These are phyloP conservation scores for Unio delphinus DNA, from an alignment of 2,888 invertebrate genomes.

Conservation along the genomic window DNA sequence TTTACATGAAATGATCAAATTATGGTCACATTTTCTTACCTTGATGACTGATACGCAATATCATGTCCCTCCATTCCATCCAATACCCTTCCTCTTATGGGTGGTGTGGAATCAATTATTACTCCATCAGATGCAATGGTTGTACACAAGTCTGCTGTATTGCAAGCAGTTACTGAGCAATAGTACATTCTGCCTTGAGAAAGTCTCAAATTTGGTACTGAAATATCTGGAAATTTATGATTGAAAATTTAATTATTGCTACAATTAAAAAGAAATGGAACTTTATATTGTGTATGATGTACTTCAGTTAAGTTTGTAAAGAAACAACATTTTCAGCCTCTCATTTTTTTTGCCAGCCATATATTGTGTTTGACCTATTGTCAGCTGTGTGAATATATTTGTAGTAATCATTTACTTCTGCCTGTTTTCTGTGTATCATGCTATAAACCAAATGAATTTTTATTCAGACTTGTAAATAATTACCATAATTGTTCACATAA, in stretches of 20 bases:
- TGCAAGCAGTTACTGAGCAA: conserved; percentile 46
- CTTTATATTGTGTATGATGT: too few relatives aligned
- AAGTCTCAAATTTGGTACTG: conserved; percentile 19
- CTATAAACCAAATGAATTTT: too few relatives aligned
- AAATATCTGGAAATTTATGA: conserved; percentile 19
- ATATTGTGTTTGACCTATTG: too few relatives aligned
- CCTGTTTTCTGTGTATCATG: too few relatives aligned
- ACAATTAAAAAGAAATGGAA: too few relatives aligned
- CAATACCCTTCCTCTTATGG: conserved; percentile 36
- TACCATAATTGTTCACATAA: neutral
- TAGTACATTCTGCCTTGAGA: conserved; percentile 31
- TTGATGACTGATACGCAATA: conserved; percentile 40
- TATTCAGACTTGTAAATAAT: too few relatives aligned
- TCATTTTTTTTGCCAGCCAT: too few relatives aligned
- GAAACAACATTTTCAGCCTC: too few relatives aligned
- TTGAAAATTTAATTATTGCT: too few relatives aligned
- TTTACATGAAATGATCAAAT: neutral
- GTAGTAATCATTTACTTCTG: too few relatives aligned
- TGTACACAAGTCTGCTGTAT: conserved; percentile 41
- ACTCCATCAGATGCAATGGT: conserved; percentile 47
- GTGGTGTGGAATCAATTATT: conserved; percentile 47
- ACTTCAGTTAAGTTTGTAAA: too few relatives aligned
- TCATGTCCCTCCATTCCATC: conserved; percentile 38
- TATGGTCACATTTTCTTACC: conserved; percentile 6
- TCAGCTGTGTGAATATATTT: too few relatives aligned